phyloP scores from a whole-genome alignment of 1,140 invertebrate genomes.

The Eubasilissa regina region DNA sequence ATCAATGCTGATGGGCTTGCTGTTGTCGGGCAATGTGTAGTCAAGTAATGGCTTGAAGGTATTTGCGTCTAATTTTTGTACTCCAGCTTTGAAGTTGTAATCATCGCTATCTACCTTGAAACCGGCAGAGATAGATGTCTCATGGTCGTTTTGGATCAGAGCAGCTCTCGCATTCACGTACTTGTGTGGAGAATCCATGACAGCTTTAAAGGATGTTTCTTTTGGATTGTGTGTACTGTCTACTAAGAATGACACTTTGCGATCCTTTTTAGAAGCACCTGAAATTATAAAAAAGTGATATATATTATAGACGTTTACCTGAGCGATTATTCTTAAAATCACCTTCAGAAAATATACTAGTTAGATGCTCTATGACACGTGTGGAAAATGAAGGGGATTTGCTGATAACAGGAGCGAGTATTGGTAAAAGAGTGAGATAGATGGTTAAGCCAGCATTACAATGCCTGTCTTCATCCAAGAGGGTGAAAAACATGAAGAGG shows the following conservation, averaged over 20 bases:
- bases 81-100: conserved; percentile 61
- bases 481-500: too few species aligned
- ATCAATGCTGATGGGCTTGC: conserved; percentile 10
- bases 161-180: conserved; percentile 63
- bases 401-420: too few species aligned
- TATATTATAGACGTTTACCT: too few species aligned
- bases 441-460: too few species aligned
- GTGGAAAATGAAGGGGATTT: too few species aligned
- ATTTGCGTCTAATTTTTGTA: conserved; percentile 55
- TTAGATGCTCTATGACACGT: too few species aligned
- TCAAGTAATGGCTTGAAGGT: conserved; percentile 31
- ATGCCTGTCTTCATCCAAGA: too few species aligned
- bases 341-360: too few species aligned
- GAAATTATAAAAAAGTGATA: conserved; percentile 62
- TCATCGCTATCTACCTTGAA: conserved; percentile 55
- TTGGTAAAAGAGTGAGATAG: too few species aligned
- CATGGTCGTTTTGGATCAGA: conserved; percentile 12
- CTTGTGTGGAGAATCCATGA: conserved; percentile 76
- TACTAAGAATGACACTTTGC: conserved; percentile 72
- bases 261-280: conserved; percentile 75
- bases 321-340: too few species aligned
- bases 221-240: conserved; percentile 68
- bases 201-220: conserved; percentile 73
- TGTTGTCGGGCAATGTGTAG: not conserved
- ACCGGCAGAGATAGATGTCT: conserved; percentile 53